phyloP scores from a whole-genome alignment of 2,888 invertebrate species.

The Melinaea menophilus region DNA sequence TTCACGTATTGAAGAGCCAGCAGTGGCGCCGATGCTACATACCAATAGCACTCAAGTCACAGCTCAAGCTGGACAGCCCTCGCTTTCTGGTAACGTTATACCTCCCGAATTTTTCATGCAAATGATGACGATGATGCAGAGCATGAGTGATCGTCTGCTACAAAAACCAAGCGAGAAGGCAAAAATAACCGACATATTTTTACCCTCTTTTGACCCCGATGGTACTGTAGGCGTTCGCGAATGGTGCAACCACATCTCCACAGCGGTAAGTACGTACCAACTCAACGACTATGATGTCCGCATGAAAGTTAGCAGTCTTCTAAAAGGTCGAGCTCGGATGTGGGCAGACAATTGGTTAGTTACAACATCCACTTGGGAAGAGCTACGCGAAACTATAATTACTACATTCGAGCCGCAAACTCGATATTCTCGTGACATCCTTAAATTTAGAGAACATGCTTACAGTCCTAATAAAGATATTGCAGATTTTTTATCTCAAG shows the following conservation, averaged over 20 bases:
- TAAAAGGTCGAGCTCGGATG: conserved; percentile 38
- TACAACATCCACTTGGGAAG: conserved; percentile 34
- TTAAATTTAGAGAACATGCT: conserved; percentile 36
- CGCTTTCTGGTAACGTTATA: too few relatives aligned
- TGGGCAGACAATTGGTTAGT: conserved; percentile 40
- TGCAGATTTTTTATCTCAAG: conserved; percentile 36
- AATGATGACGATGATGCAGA: conserved; percentile 37
- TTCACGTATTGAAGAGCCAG: too few relatives aligned
- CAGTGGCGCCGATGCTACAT: too few relatives aligned
- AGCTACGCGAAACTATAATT: conserved; percentile 27
- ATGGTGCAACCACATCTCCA: conserved; percentile 35
- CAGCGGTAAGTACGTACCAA: conserved; percentile 25
- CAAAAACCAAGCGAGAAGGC: conserved; percentile 21
- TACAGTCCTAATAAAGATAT: conserved; percentile 36
- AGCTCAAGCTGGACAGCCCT: too few relatives aligned
- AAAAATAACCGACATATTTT: conserved; percentile 34
- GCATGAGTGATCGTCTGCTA: conserved; percentile 33
- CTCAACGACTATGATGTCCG: conserved; percentile 30
- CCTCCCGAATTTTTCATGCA: conserved; percentile 30
- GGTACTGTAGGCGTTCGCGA: conserved; percentile 33
- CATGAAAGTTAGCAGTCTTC: conserved; percentile 36
- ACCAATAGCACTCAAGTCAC: too few relatives aligned
- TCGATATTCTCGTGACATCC: too few relatives aligned
- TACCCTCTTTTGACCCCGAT: conserved; percentile 39
- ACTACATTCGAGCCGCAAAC: conserved; percentile 37